Base-by-base conservation (phyloP, 2,113 vertebrate genomes). In the Myxocyprinus asiaticus region DNA sequence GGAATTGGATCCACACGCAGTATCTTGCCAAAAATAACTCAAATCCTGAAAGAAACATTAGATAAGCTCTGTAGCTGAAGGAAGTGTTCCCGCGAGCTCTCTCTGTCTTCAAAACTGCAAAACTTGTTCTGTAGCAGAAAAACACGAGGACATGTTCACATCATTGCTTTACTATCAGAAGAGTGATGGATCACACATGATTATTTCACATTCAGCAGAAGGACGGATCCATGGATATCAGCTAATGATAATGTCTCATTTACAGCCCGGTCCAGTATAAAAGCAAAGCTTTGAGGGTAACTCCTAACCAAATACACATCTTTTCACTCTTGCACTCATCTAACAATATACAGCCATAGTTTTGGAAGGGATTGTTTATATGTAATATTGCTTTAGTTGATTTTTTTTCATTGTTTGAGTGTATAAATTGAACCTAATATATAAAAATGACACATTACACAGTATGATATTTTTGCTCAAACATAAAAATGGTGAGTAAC, bases 401-500 rank as follows among this genome's bases (percentile, higher is more conserved):
- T n/a, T n/a, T n/a, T n/a, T 87, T 86, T 86, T 53, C 82, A 67
- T 15, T 77, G 83, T 83, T 67, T 65, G 76, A 86, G 81, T 91
- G 85, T 91, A 86, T 86, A 90, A 91, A 91, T 87, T 76, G 90
- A 92, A 89, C 76, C 83, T 93, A 93, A 92, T 93, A 93, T 93
- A 92, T 88, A 83, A 78, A 33, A 85, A 73, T 61, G 69, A 61
- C 87, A 86, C 85, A 67, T 67, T 77, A 83, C 80, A 79, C n/a
- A n/a, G n/a, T n/a, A 84, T 85, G n/a, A 87, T 50, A 15, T 17
- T 58, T n/a, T 67, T 47, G 15, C n/a, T n/a, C 53, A 3, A 17
- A 63, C 12, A 9, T 15, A 7, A 43, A 42, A 77, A 42, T 15
- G n/a, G 15, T 76, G 62, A 77, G 67, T 61, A 59, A 67, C 53